Base-by-base conservation (phyloP, 2,888 invertebrate genomes). In the Ectobius pallidus region DNA sequence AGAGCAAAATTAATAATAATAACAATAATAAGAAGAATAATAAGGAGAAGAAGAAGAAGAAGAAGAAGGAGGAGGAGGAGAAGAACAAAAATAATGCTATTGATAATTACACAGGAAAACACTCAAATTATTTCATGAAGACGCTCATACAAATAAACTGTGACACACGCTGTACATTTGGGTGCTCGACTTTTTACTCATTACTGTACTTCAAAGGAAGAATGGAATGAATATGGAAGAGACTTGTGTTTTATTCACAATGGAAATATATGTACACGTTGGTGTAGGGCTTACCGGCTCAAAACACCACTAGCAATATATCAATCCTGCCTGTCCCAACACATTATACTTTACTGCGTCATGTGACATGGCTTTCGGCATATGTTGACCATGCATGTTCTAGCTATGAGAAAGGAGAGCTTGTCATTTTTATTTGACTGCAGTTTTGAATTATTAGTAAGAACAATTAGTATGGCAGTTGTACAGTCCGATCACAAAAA, bases 381-480 rank as follows among this genome's bases (percentile, higher is more conserved):
- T 63, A 63, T 63, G 63, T 34, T 42, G 34, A 58, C 58, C 39
- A 34, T 34, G 34, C 52, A 9, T 39, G 39, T 39, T 39, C 39
- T n/a, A 14, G 6, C 39, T 6, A 14, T 39, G 58, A 25, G 58
- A 27, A 9, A 11, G 7, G 42, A 42, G 62, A 18, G 61, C 39
- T 42, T 63, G 63, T 63, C 63, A 63, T 63, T 63, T 63, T 63
- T 63, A 63, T 63, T 63, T 63, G 22, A 63, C 39, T 63, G 42
- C 34, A 63, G 42, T 63, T 63, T 63, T 63, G 63, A 63, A 63
- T 63, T 63, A 63, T 63, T 63, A 63, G 63, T 25, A 63, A 25
- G 63, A 63, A 42, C 63, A 63, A 63, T 63, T 63, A 63, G 63
- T 25, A 16, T 61, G 16, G 30, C 27, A 11, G n/a, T 52, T 22